Evolutionary conservation across 2,888 invertebrate genomes (phyloP), one percentile per base, ranked within the genome.

Genomic region (Ormyrus thymus): DNA sequence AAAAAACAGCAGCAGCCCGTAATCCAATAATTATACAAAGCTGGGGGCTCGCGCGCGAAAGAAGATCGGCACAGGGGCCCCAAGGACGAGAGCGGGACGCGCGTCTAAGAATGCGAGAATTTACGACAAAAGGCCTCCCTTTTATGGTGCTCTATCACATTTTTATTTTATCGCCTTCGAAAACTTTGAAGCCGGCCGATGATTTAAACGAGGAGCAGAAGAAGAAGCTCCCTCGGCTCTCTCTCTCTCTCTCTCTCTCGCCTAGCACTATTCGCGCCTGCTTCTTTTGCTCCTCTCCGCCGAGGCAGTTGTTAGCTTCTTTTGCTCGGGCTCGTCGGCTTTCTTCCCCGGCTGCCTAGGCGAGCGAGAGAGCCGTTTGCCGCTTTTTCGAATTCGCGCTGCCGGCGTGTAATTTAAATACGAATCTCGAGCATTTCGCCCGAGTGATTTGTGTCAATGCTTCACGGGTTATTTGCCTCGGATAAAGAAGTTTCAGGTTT

Each of bases 41-140:
- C 29, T 51, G 73, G 29, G 51, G 58, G 51, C 9, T 11, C 58
- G 46, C 64, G 55, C 55, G 73, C 64, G 6, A 29, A 29, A 29
- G 29, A 29, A 8, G n/a, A 15, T 10, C 51, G 68, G 10, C 43
- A 50, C 56, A 77, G 58, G 55, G 59, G 58, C 13, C 58, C 58
- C 76, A 81, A 81, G 78, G 78, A 43, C 79, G 79, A 55, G 64
- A 46, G 59, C 10, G 10, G 58, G 29, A 13, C 61, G 59, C 65
- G 53, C 62, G 55, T 69, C 71, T 78, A 78, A 81, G 80, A 81
- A 81, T 78, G 73, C 78, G 78, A 81, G 81, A 78, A 81, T 81
- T 81, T 81, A 81, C 78, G 81, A 81, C 81, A 81, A 81, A 81
- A 78, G 81, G 62, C 72, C 71, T 65, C 56, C 68, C 75, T 78